Conservation (phyloP, 2,888 invertebrate genomes). For the Chamaedrilus cognettii region DNA sequence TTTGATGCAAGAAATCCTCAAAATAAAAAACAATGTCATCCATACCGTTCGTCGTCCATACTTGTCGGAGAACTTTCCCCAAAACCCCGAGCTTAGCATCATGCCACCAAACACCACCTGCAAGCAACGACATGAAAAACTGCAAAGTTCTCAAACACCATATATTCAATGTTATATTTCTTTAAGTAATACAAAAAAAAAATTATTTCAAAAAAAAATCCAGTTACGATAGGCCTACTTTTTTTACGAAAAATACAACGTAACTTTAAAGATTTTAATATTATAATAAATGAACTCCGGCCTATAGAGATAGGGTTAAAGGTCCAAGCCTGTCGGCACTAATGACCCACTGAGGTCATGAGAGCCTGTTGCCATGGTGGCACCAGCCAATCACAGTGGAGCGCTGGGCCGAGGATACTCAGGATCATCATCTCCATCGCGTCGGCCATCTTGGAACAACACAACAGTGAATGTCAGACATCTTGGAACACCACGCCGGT, state of each 20-base stretch:
- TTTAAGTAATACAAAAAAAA: not conserved
- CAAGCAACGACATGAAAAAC: no score
- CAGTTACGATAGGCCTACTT: not conserved
- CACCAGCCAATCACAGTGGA: conserved; percentile 94
- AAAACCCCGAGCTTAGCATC: conserved; percentile 96
- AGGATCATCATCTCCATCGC: conserved; percentile 99
- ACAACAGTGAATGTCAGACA: not conserved
- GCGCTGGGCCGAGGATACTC: conserved; percentile 87
- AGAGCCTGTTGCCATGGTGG: conserved; percentile 88
- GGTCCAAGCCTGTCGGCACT: not conserved
- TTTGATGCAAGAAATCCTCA: no score
- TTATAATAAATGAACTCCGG: no score
- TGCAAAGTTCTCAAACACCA: no score
- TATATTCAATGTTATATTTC: not conserved
- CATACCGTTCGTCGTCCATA: conserved; percentile 85
- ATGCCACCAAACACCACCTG: conserved; percentile 87
- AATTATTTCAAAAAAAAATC: not conserved
- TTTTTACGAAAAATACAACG: no score
- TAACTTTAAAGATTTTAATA: no score
- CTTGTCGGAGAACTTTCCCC: conserved; percentile 92
- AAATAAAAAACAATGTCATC: no score
- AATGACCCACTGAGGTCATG: conserved; percentile 81
- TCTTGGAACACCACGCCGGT: no score
- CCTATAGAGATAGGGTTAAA: no score
- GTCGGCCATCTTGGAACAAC: conserved; percentile 78